phyloP scores from a whole-genome alignment of 2,888 invertebrate genomes.

The Coenonympha glycerion region DNA sequence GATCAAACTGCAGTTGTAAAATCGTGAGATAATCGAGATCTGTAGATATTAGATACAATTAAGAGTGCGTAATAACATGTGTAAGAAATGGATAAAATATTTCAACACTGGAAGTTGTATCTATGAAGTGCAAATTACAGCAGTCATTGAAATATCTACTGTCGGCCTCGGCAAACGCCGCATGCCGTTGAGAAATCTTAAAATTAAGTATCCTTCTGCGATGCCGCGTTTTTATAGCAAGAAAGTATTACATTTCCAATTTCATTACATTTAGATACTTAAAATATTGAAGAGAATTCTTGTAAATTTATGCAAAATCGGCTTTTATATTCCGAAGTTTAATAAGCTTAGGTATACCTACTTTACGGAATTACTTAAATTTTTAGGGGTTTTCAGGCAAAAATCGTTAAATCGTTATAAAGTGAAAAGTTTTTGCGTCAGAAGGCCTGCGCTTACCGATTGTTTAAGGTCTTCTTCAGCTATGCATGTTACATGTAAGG shows the following conservation, averaged over 20 bases:
- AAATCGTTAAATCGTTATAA: no score
- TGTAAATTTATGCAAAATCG: slow-evolving; percentile 7
- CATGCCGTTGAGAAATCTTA: slow-evolving; percentile 23
- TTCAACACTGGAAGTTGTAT: slow-evolving; percentile 11
- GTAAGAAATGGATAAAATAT: background rate
- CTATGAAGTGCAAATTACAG: slow-evolving; percentile 19
- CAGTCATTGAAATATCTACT: slow-evolving; percentile 13
- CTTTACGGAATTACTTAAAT: background rate
- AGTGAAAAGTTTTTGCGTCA: no score
- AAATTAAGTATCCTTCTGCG: slow-evolving; percentile 22
- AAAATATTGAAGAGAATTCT: slow-evolving; percentile 10
- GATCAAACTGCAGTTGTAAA: no score
- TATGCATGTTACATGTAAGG: no score
- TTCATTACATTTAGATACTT: slow-evolving; percentile 17
- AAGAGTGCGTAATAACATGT: background rate
- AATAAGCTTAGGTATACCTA: background rate
- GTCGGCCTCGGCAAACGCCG: slow-evolving; percentile 20
- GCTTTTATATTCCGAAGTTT: slow-evolving; percentile 4
- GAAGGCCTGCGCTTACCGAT: no score
- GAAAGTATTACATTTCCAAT: slow-evolving; percentile 18
- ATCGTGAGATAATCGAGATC: no score
- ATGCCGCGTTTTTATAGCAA: slow-evolving; percentile 17
- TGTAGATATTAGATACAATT: background rate
- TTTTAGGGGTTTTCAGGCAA: background rate
- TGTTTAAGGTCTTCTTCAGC: no score